Conservation (phyloP, 2,888 invertebrate species). For the Eurois occulta region DNA sequence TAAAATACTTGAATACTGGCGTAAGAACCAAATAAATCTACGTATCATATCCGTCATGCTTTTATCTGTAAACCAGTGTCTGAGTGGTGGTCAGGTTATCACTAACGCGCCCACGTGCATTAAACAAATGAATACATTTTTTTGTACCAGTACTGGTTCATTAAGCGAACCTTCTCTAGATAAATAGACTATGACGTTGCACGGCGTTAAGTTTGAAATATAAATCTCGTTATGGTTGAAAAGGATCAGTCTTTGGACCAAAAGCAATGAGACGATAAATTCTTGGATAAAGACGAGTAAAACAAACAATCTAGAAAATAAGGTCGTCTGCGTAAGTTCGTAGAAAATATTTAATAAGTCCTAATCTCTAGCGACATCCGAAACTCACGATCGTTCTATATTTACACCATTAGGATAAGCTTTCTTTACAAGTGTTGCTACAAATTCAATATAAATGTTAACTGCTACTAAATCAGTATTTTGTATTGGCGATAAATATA, state of each 20-base stretch:
- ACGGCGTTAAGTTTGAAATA: conserved; percentile 23
- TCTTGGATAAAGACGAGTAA: conserved; percentile 31
- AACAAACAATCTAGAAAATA: conserved; percentile 34
- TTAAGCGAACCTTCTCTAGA: conserved; percentile 18
- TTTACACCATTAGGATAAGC: conserved; percentile 54
- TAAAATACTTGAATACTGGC: conserved; percentile 32
- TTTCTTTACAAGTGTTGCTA: conserved; percentile 55
- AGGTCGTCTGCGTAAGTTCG: conserved; percentile 25
- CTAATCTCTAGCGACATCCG: conserved; percentile 59
- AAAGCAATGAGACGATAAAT: conserved; percentile 26
- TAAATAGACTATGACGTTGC: conserved; percentile 20
- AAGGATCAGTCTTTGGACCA: not conserved
- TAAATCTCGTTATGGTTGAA: not conserved
- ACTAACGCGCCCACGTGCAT: conserved; percentile 47
- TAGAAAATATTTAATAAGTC: conserved; percentile 49
- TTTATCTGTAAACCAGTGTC: conserved; percentile 45
- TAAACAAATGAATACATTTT: conserved; percentile 30
- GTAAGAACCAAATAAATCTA: conserved; percentile 5
- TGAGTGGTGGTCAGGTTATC: conserved; percentile 40
- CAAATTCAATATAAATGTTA: conserved; percentile 38
- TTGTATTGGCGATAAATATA: conserved; percentile 40
- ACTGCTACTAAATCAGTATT: conserved; percentile 34
- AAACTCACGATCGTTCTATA: conserved; percentile 61
- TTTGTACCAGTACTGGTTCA: conserved; percentile 33
- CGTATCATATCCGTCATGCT: conserved; percentile 24